Base-by-base conservation (phyloP, 1,140 invertebrate genomes). In the Aphelenchoides avenae region DNA sequence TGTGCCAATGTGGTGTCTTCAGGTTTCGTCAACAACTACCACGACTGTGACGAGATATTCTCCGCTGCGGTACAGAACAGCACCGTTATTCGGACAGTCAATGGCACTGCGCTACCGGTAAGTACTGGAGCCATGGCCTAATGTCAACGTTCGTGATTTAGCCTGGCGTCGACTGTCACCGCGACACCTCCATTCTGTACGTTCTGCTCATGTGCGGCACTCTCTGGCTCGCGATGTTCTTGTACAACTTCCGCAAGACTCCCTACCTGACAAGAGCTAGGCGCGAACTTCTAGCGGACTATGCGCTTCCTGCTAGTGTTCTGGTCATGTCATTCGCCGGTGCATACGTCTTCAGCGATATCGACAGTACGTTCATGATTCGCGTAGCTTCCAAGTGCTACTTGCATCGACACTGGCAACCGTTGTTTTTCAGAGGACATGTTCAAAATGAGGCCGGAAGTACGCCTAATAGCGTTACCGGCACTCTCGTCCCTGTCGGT, bases 201-300 rank as follows among this genome's bases (percentile, higher is more conserved):
- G 71, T 85, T 30, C 71, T 85, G 22, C 78, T 85, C 26, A 84
- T 84, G 82, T 77, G 84, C 37, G 84, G 84, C 22, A 85, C 84
- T 15, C 78, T 85, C 7, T 85, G 84, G 84, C 68, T 85, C 4
- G 83, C 83, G n/a, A 78, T 84, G 3, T 84, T 83, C 24, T 71
- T 85, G 27, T 85, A 84, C 75, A 85, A 85, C 71, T 85, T 85
- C 71, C 84, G 84, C 51, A 85, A 85, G 77, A 85, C 84, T 81
- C 84, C 84, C 22, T 85, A 83, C 71, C 76, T 85, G 52, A 84
- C 83, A 64, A 80, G 83, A 27, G 80, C 81, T 30, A 84, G 84
- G 65, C 73, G 84, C 31, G 84, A 85, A 76, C 78, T 83, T 54
- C 61, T 85, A 47, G 83, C 84, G 30, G 84, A 85, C 64, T 85